Conservation (phyloP, 2,797 vertebrate genomes). For the Sebastes diaconus region DNA sequence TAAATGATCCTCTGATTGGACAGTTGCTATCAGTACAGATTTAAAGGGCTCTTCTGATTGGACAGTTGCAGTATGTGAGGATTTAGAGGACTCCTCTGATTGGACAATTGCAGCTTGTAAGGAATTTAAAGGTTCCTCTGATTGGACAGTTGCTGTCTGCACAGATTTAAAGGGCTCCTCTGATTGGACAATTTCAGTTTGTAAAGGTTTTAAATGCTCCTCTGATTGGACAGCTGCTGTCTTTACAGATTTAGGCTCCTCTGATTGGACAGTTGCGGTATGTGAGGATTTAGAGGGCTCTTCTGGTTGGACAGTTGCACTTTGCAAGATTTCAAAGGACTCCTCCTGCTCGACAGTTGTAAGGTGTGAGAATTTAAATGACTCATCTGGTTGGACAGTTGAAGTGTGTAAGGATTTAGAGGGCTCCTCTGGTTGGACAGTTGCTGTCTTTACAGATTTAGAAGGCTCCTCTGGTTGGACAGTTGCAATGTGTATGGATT, state of each 20-base stretch:
- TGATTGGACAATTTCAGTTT: not conserved
- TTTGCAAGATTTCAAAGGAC: not conserved
- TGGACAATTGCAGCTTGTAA: not conserved
- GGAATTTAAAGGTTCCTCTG: not conserved
- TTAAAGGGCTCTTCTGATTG: not conserved
- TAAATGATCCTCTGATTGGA: constrained; percentile 2
- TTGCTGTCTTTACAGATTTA: too few relatives aligned
- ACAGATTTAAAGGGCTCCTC: not conserved
- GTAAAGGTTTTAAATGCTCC: not conserved
- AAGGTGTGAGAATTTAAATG: not conserved
- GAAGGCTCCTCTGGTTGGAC: not conserved
- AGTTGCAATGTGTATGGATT: too few relatives aligned
- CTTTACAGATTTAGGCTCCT: not conserved
- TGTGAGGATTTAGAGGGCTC: not conserved
- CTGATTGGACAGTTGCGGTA: not conserved
- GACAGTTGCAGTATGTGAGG: not conserved
- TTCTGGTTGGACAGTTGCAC: constrained; percentile 2
- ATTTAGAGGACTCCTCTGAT: not conserved
- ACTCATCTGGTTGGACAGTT: not conserved
- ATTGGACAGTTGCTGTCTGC: not conserved
- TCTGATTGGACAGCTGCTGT: not conserved
- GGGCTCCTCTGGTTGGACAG: not conserved
- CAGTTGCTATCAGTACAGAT: not conserved
- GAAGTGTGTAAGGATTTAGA: not conserved
- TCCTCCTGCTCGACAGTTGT: constrained; percentile 9